Base-by-base conservation (phyloP, 2,888 invertebrate species). In the Zhuqinia jingwanae region DNA sequence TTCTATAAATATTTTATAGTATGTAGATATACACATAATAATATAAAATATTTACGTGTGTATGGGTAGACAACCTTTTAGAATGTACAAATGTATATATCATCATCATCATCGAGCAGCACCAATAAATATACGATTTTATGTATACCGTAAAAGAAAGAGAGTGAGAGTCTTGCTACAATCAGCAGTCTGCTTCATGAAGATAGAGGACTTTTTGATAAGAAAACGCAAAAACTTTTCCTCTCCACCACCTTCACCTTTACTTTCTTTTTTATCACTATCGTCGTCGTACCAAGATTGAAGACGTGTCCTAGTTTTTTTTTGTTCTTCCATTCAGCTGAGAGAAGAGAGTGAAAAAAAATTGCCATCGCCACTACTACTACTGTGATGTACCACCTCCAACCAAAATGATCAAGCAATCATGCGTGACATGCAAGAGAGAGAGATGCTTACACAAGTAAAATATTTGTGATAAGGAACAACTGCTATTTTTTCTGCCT, bases 231-330 rank as follows among this genome's bases (percentile, higher is more conserved):
- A 78, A 82, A n/a, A n/a, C 50, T 75, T 76, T 73, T 63, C 36
- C 65, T 82, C 53, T 68, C 47, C 47, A 68, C 53, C 25, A 84
- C 85, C 85, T 79, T 79, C 78, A 85, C 85, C 85, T 85, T 85
- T 78, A 85, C 42, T 85, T 84, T 84, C 82, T 75, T 82, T n/a
- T n/a, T 85, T 85, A 85, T 85, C 85, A 73, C 58, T 79, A n/a
- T n/a, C n/a, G n/a, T 79, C 36, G 25, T 60, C 36, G 36, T 36
- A 36, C 36, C 8, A 63, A 85, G 85, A 85, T 79, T 78, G 78
- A 79, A 85, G 85, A 85, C 78, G 85, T 78, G 84, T 47, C 85
- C 85, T 73, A 85, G 85, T 85, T 85, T 79, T 78, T n/a, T n/a
- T 63, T 79, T 78, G 77, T 77, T 78, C 47, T 68, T 17, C 36